Evolutionary conservation across 2,113 vertebrate genomes (phyloP).

Genomic region (Istiophorus platypterus): DNA sequence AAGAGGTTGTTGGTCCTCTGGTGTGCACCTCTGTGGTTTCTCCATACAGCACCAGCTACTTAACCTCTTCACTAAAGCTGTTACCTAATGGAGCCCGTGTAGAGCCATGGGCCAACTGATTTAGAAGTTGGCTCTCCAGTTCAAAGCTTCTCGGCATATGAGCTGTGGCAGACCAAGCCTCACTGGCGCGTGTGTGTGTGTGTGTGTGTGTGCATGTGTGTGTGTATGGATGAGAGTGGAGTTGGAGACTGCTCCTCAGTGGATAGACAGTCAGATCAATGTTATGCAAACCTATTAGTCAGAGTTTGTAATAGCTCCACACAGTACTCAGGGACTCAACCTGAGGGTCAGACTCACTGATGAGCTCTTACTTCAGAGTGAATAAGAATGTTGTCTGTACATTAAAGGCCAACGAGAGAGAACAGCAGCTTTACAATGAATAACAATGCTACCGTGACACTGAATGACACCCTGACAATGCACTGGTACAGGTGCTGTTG

Average conservation of each 20-base stretch:
- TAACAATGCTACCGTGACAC: not conserved
- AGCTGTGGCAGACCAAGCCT: constrained; percentile 41
- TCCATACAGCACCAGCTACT: constrained; percentile 55
- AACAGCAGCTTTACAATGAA: not conserved
- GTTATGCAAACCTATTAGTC: constrained; percentile 79
- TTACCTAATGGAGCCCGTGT: constrained; percentile 81
- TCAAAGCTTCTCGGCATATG: constrained; percentile 68
- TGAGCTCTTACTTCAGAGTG: constrained; percentile 52
- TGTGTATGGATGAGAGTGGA: constrained; percentile 14
- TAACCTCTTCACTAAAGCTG: constrained; percentile 70
- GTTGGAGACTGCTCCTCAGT: constrained; percentile 47
- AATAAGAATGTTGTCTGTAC: constrained; percentile 27
- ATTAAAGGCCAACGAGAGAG: constrained; percentile 12
- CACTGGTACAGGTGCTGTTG: too few species aligned
- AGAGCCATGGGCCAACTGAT: constrained; percentile 70
- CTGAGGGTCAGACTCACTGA: constrained; percentile 63
- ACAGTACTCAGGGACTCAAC: constrained; percentile 57
- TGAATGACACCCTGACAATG: not conserved
- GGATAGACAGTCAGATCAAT: constrained; percentile 69
- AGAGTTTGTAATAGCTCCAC: constrained; percentile 57
- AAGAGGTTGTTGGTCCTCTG: constrained; percentile 53
- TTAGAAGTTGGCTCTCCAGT: constrained; percentile 53
- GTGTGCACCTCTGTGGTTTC: constrained; percentile 45
- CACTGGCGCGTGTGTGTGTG: not conserved
- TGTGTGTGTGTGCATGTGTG: constrained; percentile 7